Percentiles rank a stretch among this genome's conserved stretches.
phyloP scores from a whole-genome alignment of 2,888 invertebrate species.

The Desoria tigrina region DNA sequence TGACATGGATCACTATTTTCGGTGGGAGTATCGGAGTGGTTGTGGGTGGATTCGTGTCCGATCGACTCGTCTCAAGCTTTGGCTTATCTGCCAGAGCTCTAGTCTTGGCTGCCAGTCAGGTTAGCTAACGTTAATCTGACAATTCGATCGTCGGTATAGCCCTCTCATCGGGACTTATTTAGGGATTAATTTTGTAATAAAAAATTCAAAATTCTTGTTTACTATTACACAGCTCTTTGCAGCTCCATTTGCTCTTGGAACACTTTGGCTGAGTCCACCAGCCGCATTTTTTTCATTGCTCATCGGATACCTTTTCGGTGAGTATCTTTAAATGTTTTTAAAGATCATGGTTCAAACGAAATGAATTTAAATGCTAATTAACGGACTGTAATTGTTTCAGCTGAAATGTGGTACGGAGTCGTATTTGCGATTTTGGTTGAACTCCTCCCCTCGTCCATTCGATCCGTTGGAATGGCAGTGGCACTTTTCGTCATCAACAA shows the following conservation, averaged over 20 bases:
- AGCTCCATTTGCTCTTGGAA: constrained; percentile 83
- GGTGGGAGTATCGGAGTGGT: constrained; percentile 76
- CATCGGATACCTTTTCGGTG: constrained; percentile 82
- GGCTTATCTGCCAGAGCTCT: constrained; percentile 78
- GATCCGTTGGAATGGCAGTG: constrained; percentile 82
- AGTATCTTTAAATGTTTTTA: no score
- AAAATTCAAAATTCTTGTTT: constrained; percentile 81
- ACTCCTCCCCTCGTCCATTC: constrained; percentile 76
- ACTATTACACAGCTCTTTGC: constrained; percentile 74
- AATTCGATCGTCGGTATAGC: no score
- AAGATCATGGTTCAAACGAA: no score
- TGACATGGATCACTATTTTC: constrained; percentile 83
- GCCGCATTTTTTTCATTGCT: constrained; percentile 86
- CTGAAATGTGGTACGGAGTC: constrained; percentile 94
- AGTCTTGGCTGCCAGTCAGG: constrained; percentile 60
- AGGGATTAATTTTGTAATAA: no score
- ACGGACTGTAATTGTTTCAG: constrained; percentile 62
- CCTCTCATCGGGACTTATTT: no score
- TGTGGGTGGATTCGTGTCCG: constrained; percentile 69
- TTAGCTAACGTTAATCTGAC: no score
- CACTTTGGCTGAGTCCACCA: constrained; percentile 75
- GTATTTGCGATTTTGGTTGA: constrained; percentile 87
- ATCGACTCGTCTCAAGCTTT: constrained; percentile 83
- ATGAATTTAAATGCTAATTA: no score
- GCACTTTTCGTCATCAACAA: constrained; percentile 92